Conservation (phyloP, 1,140 invertebrate genomes). For the Papilio polyxenes region DNA sequence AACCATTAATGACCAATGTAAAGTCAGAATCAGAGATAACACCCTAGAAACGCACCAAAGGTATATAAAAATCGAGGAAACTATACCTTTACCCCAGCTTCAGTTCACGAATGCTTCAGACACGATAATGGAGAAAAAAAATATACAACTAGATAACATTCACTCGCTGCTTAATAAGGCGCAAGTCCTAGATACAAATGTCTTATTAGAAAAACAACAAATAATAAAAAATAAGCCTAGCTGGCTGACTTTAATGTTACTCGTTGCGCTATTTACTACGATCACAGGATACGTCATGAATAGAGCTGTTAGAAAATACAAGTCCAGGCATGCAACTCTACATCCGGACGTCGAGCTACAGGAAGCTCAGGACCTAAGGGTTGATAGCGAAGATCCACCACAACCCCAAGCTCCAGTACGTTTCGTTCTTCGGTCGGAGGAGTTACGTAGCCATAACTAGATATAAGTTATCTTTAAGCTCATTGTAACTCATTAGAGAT, state of each 20-base stretch:
- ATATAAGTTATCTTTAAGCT: neutral
- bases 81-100: neutral
- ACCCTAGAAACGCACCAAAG: too few species aligned
- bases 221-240: neutral
- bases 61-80: too few species aligned
- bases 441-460: neutral
- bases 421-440: neutral
- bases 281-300: neutral
- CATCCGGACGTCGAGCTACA: neutral
- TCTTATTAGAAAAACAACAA: neutral
- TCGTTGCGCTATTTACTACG: neutral
- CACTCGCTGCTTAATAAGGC: neutral
- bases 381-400: neutral
- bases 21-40: neutral
- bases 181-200: neutral
- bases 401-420: neutral
- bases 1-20: neutral
- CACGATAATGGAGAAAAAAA: neutral
- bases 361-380: neutral
- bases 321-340: neutral
- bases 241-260: neutral
- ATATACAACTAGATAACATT: neutral
- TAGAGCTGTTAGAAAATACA: neutral
- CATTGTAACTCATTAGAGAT: too few species aligned
- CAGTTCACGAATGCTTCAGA: neutral